Evolutionary conservation across 2,113 vertebrate genomes (phyloP).

Genomic region (Istiophorus platypterus): DNA sequence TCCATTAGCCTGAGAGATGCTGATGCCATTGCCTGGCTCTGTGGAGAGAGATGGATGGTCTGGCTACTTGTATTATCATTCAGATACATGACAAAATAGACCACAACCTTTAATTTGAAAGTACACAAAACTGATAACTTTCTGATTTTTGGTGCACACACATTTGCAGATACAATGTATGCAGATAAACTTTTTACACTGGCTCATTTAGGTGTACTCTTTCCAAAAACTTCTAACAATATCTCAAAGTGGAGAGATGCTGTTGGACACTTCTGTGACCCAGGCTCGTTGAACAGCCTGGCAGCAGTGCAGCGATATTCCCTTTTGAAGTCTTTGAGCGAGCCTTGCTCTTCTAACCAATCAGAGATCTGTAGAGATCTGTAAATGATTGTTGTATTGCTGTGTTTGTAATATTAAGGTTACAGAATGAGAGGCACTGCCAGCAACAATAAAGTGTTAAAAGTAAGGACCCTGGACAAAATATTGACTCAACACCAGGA

Average conservation of each 20-base stretch:
- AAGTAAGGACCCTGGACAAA: too few species aligned
- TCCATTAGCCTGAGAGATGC: slow-evolving; percentile 14
- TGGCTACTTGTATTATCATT: background rate
- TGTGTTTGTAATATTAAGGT: too few species aligned
- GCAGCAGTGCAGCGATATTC: too few species aligned
- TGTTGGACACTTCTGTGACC: too few species aligned
- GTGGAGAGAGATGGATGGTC: slow-evolving; percentile 2
- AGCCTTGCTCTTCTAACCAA: too few species aligned
- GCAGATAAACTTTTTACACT: background rate
- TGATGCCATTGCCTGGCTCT: slow-evolving; percentile 33
- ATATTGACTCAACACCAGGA: too few species aligned
- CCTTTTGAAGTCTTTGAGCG: too few species aligned
- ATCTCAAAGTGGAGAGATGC: too few species aligned
- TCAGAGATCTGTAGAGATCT: too few species aligned
- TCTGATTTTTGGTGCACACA: background rate
- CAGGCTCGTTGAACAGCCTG: too few species aligned
- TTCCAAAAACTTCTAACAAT: too few species aligned
- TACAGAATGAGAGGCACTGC: background rate
- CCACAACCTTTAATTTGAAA: background rate
- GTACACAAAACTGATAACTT: background rate
- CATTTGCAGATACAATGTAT: background rate
- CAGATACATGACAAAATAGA: background rate
- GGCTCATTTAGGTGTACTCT: background rate
- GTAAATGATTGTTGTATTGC: too few species aligned
- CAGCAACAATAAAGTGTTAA: background rate